These are phyloP conservation scores for Aspidiotus destructor DNA, from an alignment of 2,888 invertebrate genomes.

Conservation along the genomic window DNA sequence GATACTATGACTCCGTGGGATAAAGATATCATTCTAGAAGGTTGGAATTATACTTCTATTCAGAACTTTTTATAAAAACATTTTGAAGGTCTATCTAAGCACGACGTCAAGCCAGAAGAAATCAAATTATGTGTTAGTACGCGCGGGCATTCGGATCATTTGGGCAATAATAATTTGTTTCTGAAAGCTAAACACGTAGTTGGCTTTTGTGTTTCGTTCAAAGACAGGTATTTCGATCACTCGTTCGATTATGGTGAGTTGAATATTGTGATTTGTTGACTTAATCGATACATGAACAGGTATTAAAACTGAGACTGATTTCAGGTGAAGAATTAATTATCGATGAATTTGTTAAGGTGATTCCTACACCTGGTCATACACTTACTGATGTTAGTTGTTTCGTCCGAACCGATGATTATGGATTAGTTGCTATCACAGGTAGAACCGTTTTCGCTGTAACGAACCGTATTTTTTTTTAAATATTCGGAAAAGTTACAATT, in stretches of 20 bases:
- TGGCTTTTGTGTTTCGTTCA: constrained; percentile 61
- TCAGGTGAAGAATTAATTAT: constrained; percentile 41
- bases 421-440: constrained; percentile 62
- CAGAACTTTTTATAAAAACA: not conserved
- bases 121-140: constrained; percentile 72
- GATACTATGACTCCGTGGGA: constrained; percentile 97
- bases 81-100: constrained; percentile 47
- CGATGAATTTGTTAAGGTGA: constrained; percentile 57
- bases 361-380: constrained; percentile 87
- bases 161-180: constrained; percentile 88
- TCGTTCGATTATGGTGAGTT: constrained; percentile 55
- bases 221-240: constrained; percentile 59
- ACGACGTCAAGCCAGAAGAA: constrained; percentile 50
- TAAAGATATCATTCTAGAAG: constrained; percentile 54
- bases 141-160: constrained; percentile 90
- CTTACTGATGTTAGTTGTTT: constrained; percentile 75
- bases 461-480: no score
- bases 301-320: not conserved
- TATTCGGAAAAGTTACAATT: no score
- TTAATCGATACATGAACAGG: no score
- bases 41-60: constrained; percentile 42
- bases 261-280: no score
- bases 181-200: constrained; percentile 73
- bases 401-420: constrained; percentile 54
- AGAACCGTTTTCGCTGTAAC: constrained; percentile 25